A percentile compares a stretch with the other conserved stretches of the same genome.
Conservation (phyloP, 2,797 vertebrate genomes). For the Borostomias antarcticus region DNA sequence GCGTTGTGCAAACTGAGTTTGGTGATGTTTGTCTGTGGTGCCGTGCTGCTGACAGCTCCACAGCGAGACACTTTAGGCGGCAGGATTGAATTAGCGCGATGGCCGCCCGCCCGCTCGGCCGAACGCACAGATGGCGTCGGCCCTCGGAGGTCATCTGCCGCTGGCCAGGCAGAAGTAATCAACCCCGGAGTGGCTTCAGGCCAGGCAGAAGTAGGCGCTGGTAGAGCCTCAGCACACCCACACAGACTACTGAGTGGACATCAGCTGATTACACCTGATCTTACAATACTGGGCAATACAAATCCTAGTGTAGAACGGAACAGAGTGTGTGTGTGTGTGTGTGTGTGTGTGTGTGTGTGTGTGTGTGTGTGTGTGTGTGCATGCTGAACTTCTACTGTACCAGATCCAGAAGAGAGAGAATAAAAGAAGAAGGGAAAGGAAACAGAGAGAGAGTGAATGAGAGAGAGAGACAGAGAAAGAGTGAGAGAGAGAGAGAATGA, state of each 20-base stretch:
- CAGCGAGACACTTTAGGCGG: slow-evolving; percentile 57
- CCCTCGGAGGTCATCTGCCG: slow-evolving; percentile 20
- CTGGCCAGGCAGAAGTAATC: slow-evolving; percentile 53
- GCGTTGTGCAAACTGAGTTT: slow-evolving; percentile 35
- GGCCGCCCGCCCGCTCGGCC: slow-evolving; percentile 23
- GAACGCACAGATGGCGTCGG: slow-evolving; percentile 52
- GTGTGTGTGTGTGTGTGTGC: not conserved
- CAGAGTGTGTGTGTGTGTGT: not conserved
- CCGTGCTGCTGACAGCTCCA: slow-evolving; percentile 37
- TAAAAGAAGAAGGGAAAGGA: too few relatives aligned
- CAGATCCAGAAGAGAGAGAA: not conserved
- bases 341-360: not conserved
- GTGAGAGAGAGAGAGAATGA: too few relatives aligned
- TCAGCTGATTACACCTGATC: slow-evolving; percentile 18
- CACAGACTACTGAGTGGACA: slow-evolving; percentile 7
- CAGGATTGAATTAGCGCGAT: slow-evolving; percentile 51
- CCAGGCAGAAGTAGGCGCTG: slow-evolving; percentile 34
- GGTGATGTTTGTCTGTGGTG: slow-evolving; percentile 38
- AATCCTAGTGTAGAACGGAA: not conserved
- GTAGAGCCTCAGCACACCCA: slow-evolving; percentile 18
- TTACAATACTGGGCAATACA: not conserved
- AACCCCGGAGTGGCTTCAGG: slow-evolving; percentile 29
- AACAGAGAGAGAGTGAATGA: too few relatives aligned
- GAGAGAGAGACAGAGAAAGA: too few relatives aligned
- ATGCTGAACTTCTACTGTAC: not conserved